phyloP scores from a whole-genome alignment of 1,140 invertebrate species.

The Plutomurus gul region DNA sequence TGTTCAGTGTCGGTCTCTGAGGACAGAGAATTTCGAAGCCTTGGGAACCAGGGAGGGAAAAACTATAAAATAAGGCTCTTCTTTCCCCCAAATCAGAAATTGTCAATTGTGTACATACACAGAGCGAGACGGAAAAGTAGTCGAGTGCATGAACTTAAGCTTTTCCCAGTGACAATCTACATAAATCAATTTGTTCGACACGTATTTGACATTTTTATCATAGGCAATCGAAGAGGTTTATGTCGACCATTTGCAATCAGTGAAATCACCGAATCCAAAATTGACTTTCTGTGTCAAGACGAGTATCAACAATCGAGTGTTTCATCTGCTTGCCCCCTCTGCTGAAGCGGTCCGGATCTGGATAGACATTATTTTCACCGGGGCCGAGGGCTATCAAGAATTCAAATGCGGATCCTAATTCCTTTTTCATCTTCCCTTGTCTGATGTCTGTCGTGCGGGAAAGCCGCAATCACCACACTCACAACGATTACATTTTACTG shows the following conservation, averaged over 20 bases:
- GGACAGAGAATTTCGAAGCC: not conserved
- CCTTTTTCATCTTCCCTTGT: conserved; percentile 20
- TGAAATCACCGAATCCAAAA: conserved; percentile 86
- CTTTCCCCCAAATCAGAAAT: conserved; percentile 8
- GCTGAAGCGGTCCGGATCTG: conserved; percentile 94
- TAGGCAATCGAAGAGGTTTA: conserved; percentile 97
- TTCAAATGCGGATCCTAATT: conserved; percentile 61
- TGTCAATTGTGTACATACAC: conserved; percentile 14
- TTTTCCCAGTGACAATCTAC: conserved; percentile 31
- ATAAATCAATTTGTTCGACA: conserved; percentile 51
- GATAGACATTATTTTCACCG: conserved; percentile 94
- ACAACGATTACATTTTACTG: not conserved
- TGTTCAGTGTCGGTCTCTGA: not conserved
- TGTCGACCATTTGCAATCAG: conserved; percentile 89
- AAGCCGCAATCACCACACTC: not conserved
- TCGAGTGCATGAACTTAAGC: conserved; percentile 19
- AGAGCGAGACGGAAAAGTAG: not conserved
- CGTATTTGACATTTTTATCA: conserved; percentile 52
- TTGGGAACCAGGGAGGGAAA: not conserved
- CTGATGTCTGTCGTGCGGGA: not conserved
- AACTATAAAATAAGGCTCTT: not conserved
- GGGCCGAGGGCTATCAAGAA: conserved; percentile 82
- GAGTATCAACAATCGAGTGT: conserved; percentile 77
- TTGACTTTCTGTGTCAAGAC: conserved; percentile 97
- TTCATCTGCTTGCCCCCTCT: conserved; percentile 89